These are phyloP conservation scores for Cavia aperea DNA, from an alignment of 2,113 vertebrate species.

Conservation along the genomic window DNA sequence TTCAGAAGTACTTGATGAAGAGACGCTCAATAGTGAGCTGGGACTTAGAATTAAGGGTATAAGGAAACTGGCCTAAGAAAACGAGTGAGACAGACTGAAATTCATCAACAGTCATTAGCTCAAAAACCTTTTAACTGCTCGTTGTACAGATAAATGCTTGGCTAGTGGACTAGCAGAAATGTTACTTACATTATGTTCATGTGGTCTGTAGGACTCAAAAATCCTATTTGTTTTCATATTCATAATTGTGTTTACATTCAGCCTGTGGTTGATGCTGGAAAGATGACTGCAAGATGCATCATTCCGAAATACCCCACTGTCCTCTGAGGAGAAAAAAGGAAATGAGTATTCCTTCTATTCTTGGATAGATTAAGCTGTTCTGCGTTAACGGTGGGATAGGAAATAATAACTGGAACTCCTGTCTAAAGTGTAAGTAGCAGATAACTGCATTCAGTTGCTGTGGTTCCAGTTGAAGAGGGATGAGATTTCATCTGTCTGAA, in stretches of 20 bases:
- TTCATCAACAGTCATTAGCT: not conserved
- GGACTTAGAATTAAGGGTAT: not conserved
- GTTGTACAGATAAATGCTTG: not conserved
- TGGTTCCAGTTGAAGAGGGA: not conserved
- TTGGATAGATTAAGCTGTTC: not conserved
- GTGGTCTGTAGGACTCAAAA: not conserved
- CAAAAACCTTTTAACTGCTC: not conserved
- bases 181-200: not conserved
- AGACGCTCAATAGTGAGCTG: not conserved
- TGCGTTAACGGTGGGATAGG: not conserved
- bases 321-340: constrained; percentile 1
- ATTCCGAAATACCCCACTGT: not conserved
- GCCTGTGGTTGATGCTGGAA: not conserved
- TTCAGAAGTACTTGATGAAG: constrained; percentile 32
- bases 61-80: not conserved
- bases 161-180: constrained; percentile 3
- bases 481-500: constrained; percentile 1
- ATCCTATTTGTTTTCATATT: not conserved
- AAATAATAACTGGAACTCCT: not conserved
- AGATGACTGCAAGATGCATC: constrained; percentile 18
- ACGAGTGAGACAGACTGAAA: not conserved
- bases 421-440: not conserved
- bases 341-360: not conserved
- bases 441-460: not conserved
- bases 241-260: constrained; percentile 12